phyloP scores from a whole-genome alignment of 1,140 invertebrate species.

The Scaptodrosophila lebanonensis region DNA sequence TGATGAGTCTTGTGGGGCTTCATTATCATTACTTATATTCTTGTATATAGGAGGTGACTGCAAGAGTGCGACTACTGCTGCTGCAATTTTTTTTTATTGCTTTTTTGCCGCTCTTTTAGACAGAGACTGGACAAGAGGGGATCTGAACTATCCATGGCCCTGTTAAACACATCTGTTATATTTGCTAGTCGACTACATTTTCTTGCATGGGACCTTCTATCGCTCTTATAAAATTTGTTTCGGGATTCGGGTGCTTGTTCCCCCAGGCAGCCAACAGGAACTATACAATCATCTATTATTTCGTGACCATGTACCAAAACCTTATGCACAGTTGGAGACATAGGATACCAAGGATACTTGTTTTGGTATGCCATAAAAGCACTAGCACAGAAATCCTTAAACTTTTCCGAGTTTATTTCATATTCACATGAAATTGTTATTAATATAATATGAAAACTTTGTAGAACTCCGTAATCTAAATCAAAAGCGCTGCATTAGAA shows the following conservation, averaged over 20 bases:
- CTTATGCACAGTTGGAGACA: slow-evolving; percentile 5
- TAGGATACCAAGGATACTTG: slow-evolving; percentile 1
- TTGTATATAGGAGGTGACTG: no score
- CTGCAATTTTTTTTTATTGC: no score
- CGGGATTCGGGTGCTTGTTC: slow-evolving; percentile 3
- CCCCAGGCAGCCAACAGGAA: slow-evolving; percentile 2
- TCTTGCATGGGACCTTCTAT: slow-evolving; percentile 1
- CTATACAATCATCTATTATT: background rate
- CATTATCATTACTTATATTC: no score
- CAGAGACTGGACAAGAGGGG: background rate
- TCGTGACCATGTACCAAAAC: background rate
- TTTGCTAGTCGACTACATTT: background rate
- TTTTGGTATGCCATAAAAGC: background rate
- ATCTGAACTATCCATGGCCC: no score
- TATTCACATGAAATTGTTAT: no score
- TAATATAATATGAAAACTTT: background rate
- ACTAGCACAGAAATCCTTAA: background rate
- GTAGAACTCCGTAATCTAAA: no score
- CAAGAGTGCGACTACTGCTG: no score
- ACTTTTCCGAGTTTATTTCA: slow-evolving; percentile 1
- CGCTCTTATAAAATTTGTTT: slow-evolving; percentile 5
- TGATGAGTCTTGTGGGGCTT: no score
- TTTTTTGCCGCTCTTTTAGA: background rate
- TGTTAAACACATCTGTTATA: background rate
- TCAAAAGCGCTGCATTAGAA: no score